Percentiles rank a stretch among this genome's conserved stretches.
Evolutionary conservation across 2,888 invertebrate genomes (phyloP).

Genomic region (Barypeithes pellucidus): DNA sequence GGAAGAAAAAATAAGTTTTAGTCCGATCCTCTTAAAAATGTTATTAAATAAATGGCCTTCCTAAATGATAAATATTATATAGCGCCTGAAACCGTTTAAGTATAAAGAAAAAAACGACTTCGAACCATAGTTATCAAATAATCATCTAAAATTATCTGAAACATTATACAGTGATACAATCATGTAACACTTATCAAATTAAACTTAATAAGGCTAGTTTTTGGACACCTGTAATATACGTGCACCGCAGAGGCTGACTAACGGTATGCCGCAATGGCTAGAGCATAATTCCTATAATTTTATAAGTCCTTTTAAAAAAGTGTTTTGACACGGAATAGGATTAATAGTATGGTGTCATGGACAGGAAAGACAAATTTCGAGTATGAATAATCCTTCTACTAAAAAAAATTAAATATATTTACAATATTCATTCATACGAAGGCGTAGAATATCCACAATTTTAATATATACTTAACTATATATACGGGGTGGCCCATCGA

Average conservation of each 20-base stretch:
- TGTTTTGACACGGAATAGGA: constrained; percentile 31
- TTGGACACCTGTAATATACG: constrained; percentile 23
- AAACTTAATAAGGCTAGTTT: constrained; percentile 21
- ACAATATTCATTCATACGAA: too few relatives aligned
- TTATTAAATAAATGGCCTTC: constrained; percentile 4
- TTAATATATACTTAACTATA: too few relatives aligned
- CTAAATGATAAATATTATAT: not conserved
- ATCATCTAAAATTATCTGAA: constrained; percentile 19
- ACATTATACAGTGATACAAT: constrained; percentile 24
- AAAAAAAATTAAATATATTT: too few relatives aligned
- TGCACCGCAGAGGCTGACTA: constrained; percentile 10
- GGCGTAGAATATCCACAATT: too few relatives aligned
- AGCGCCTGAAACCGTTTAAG: constrained; percentile 6
- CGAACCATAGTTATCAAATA: constrained; percentile 15
- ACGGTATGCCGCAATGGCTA: constrained; percentile 33
- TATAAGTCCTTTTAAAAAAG: constrained; percentile 29
- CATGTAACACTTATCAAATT: constrained; percentile 29
- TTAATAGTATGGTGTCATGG: constrained; percentile 19
- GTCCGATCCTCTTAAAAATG: too few relatives aligned
- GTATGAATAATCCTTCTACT: constrained; percentile 10
- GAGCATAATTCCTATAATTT: constrained; percentile 36
- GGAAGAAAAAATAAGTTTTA: too few relatives aligned
- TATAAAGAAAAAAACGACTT: not conserved
- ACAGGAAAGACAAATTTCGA: constrained; percentile 7
- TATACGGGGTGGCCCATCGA: too few relatives aligned